Conservation (phyloP, 1,140 invertebrate species). For the Asbolus verrucosus region DNA sequence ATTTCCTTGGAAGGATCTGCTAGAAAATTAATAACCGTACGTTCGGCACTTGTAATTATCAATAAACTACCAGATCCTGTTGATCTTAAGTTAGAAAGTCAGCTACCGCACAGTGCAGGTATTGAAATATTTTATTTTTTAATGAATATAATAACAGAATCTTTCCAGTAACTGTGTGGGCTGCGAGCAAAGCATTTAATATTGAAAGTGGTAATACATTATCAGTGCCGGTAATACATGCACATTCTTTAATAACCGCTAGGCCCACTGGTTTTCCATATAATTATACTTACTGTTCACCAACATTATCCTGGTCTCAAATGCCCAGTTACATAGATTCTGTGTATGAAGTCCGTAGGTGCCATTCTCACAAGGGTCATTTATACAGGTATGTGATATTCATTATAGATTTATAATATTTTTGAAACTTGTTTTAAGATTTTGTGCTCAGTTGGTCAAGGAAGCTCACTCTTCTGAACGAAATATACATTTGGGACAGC, state of each 20-base stretch:
- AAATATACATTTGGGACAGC: constrained; percentile 67
- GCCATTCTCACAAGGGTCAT: constrained; percentile 64
- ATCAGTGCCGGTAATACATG: constrained; percentile 75
- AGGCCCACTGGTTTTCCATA: constrained; percentile 60
- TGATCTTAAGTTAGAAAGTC: constrained; percentile 77
- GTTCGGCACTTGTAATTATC: constrained; percentile 86
- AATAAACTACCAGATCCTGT: constrained; percentile 82
- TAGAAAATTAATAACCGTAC: constrained; percentile 93
- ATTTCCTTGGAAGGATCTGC: constrained; percentile 93
- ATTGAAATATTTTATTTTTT: constrained; percentile 1
- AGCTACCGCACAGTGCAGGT: constrained; percentile 53
- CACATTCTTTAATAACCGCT: constrained; percentile 72
- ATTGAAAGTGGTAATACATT: constrained; percentile 65
- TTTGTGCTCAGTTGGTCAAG: constrained; percentile 82
- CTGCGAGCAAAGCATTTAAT: constrained; percentile 55
- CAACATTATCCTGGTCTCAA: constrained; percentile 75
- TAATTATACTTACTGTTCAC: constrained; percentile 72
- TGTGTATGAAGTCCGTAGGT: constrained; percentile 67
- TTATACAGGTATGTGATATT: constrained; percentile 64
- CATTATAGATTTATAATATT: constrained; percentile 6
- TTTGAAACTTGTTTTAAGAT: constrained; percentile 69
- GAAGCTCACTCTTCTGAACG: constrained; percentile 84
- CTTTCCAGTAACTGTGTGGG: constrained; percentile 50
- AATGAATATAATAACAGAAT: constrained; percentile 15
- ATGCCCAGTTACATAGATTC: constrained; percentile 72